These are phyloP conservation scores for Eristalis pertinax DNA, from an alignment of 2,888 invertebrate species.

Conservation along the genomic window DNA sequence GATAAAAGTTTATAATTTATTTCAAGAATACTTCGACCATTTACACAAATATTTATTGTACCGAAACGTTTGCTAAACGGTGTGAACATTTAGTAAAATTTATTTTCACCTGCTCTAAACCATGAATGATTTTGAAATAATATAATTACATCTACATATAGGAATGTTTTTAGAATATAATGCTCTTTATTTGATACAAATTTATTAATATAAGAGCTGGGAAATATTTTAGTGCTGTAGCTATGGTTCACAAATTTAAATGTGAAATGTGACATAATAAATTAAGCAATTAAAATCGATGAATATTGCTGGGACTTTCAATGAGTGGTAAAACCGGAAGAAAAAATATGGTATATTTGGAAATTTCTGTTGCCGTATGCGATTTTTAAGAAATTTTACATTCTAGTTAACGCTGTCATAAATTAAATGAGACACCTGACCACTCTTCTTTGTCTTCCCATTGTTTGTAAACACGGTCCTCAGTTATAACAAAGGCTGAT, in stretches of 20 bases:
- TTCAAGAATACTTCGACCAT: neutral
- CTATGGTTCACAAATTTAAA: neutral
- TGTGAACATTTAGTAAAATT: slow-evolving; percentile 6
- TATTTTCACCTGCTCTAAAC: neutral
- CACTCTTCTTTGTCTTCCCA: too few relatives aligned
- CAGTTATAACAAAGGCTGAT: too few relatives aligned
- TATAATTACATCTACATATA: neutral
- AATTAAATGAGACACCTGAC: too few relatives aligned
- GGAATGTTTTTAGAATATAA: neutral
- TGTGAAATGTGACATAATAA: neutral
- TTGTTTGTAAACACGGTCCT: too few relatives aligned
- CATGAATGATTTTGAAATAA: neutral
- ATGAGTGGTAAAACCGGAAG: too few relatives aligned
- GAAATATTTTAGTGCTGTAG: neutral
- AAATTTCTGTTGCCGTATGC: too few relatives aligned
- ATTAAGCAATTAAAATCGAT: neutral
- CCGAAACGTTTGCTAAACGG: neutral
- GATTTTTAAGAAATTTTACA: too few relatives aligned
- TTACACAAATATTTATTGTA: neutral
- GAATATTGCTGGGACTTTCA: neutral
- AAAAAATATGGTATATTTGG: too few relatives aligned
- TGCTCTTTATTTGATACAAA: neutral
- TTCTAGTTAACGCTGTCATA: too few relatives aligned
- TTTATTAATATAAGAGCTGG: neutral
- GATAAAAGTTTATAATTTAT: neutral